Percentiles rank a stretch among this genome's conserved stretches.
phyloP scores from a whole-genome alignment of 2,888 invertebrate genomes.

The Galerucella nymphaeae region DNA sequence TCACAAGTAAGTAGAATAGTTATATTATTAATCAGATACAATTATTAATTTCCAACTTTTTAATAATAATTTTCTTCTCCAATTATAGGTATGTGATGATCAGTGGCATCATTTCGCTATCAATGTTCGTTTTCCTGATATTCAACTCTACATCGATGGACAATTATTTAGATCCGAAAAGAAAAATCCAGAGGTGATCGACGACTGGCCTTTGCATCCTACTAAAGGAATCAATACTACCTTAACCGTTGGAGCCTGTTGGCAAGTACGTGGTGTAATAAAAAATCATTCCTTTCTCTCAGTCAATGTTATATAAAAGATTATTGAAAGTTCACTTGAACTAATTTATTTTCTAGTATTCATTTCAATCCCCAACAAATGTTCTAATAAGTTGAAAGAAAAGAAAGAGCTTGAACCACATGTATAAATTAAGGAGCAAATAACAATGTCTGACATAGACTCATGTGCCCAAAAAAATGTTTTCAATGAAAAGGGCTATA shows the following conservation, averaged over 20 bases:
- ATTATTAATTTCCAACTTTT: no score
- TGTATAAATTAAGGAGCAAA: no score
- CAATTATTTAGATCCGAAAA: conserved; percentile 73
- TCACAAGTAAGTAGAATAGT: conserved; percentile 75
- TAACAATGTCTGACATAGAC: no score
- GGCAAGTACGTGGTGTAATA: conserved; percentile 76
- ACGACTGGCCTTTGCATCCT: conserved; percentile 98
- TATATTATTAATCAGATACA: no score
- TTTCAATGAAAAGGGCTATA: no score
- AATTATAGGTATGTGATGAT: conserved; percentile 86
- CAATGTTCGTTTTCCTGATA: conserved; percentile 91
- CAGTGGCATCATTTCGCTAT: conserved; percentile 99
- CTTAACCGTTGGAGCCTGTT: conserved; percentile 95
- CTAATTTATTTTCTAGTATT: no score
- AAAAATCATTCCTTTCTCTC: neutral
- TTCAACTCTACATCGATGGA: conserved; percentile 90
- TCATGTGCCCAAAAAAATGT: no score
- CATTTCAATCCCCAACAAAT: no score
- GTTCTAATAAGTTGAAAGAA: no score
- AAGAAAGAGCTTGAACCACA: no score
- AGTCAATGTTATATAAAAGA: neutral
- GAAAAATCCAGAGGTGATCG: conserved; percentile 95
- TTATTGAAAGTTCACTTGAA: no score
- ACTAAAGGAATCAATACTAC: conserved; percentile 95
- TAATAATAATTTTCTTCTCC: neutral